phyloP scores from a whole-genome alignment of 64 coral and sea anemone species.

The Astreopora myriophthalma region DNA sequence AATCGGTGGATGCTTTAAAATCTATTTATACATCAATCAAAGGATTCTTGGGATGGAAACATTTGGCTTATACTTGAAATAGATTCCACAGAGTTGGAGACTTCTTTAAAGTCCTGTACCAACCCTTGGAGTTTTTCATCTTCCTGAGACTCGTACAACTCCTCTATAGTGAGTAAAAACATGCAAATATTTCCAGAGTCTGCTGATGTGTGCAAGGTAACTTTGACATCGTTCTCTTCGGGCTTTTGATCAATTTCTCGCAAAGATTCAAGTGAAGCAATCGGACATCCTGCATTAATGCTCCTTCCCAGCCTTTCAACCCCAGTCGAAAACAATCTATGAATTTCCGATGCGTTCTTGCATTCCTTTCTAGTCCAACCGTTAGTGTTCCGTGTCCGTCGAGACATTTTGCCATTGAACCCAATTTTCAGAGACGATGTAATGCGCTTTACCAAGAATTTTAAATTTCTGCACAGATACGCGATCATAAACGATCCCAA shows the following conservation, averaged over 20 bases:
- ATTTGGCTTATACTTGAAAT: background rate
- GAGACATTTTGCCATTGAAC: background rate
- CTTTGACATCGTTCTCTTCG: background rate
- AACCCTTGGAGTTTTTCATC: background rate
- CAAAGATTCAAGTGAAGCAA: background rate
- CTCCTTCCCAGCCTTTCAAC: background rate
- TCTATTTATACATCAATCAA: background rate
- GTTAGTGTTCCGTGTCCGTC: background rate
- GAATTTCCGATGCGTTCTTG: background rate
- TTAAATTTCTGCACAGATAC: conserved; percentile 20
- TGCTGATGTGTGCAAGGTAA: background rate
- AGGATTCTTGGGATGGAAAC: background rate
- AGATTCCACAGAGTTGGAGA: background rate
- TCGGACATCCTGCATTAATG: background rate
- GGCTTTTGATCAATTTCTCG: background rate
- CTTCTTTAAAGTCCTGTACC: background rate
- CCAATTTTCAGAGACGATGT: background rate
- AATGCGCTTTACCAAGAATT: background rate
- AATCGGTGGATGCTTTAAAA: background rate
- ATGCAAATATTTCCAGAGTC: background rate
- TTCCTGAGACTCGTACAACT: conserved; percentile 9
- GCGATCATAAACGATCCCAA: conserved; percentile 38
- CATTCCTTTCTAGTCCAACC: background rate
- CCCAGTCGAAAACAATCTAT: background rate
- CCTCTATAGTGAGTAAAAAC: conserved; percentile 1